A percentile compares a stretch with the other conserved stretches of the same genome.
Conservation (phyloP, 1,140 invertebrate genomes). For the Tigriopus japonicus region DNA sequence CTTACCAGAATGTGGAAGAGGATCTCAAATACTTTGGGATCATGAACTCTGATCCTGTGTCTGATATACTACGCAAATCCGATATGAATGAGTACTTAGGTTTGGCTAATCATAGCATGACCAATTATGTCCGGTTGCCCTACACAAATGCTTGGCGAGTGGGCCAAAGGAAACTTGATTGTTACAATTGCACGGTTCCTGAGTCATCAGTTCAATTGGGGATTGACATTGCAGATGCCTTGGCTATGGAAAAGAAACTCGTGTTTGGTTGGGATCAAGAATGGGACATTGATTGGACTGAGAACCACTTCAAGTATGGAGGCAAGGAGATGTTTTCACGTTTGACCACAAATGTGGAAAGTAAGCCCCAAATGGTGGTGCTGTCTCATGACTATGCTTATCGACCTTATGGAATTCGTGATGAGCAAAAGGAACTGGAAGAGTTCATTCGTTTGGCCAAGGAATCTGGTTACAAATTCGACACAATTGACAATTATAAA, state of each 20-base stretch:
- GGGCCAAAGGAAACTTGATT: neutral
- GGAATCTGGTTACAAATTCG: neutral
- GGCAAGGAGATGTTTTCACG: neutral
- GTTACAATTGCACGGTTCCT: neutral
- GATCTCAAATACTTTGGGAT: neutral
- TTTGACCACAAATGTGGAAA: neutral
- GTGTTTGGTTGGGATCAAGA: neutral
- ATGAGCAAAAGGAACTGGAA: neutral
- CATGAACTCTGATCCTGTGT: neutral
- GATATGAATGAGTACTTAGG: neutral
- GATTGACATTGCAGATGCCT: neutral
- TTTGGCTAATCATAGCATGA: neutral
- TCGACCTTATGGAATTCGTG: neutral
- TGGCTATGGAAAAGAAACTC: neutral
- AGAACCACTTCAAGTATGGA: neutral
- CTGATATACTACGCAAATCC: neutral
- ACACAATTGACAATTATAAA: neutral
- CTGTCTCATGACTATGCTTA: neutral
- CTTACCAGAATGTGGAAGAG: constrained; percentile 2
- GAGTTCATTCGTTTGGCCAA: neutral
- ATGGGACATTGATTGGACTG: neutral
- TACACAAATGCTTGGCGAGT: neutral
- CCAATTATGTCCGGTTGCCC: neutral
- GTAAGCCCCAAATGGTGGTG: neutral
- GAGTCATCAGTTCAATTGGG: neutral